Evolutionary conservation across 2,888 invertebrate species (phyloP), one percentile per base, ranked within the genome.

Genomic region (Diachrysia chrysitis): DNA sequence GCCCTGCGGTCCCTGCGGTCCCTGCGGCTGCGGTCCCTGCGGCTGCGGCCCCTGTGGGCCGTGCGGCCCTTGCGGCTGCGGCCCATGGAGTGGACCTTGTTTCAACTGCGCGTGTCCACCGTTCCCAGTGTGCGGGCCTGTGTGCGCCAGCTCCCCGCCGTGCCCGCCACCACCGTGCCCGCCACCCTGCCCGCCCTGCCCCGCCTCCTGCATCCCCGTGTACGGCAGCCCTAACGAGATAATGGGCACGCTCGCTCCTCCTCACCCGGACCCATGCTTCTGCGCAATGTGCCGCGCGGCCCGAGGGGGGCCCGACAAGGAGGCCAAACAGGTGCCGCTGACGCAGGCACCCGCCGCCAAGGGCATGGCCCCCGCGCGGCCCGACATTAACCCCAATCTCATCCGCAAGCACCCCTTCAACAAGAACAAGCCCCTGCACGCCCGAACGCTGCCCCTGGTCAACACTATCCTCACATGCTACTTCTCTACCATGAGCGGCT

Each of bases 51-150:
- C 68, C 16, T 53, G 82, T 63, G 78, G 16, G 2, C 25, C 25
- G 67, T 80, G 81, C 51, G 73, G 82, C 4, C 68, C 77, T 1
- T 83, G 83, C 46, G 72, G 77, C 6, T 69, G 69, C 17, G 19
- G 63, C 0, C 29, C 60, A 5, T 68, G 63, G 4, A 66, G 69
- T 0, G 63, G 29, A 10, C 81, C 84, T 4, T 81, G 83, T 54
- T 55, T 73, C 10, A 81, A 83, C 55, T 83, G 80, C 35, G 73
- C 80, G 4, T 79, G 82, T 35, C 0, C 63, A 2, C 84, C 70
- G 6, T 21, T 64, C 3, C 77, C 75, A 4, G 32, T 72, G 6
- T 42, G 25, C n/a, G 54, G 25, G 29, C 51, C 29, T 17, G 29
- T 53, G 29, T 61, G n/a, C n/a, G 42, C n/a, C 48, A 12, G 10